phyloP scores from a whole-genome alignment of 2,888 invertebrate genomes.

The Ectemnius continuus region DNA sequence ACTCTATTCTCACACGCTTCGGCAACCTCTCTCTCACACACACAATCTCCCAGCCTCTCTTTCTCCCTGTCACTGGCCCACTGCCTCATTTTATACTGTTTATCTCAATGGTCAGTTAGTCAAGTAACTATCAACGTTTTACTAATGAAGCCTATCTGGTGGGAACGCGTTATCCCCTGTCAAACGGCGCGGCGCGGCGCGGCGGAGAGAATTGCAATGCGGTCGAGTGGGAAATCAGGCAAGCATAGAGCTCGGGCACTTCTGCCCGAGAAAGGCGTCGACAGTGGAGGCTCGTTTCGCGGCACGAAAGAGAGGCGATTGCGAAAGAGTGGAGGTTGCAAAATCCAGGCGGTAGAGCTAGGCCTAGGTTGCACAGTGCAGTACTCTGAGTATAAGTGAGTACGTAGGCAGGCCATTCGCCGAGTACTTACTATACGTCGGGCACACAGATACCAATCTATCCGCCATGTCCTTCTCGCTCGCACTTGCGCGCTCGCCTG shows the following conservation, averaged over 20 bases:
- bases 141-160: too few species aligned
- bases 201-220: too few species aligned
- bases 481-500: too few species aligned
- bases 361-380: slow-evolving; percentile 42
- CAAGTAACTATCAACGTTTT: too few species aligned
- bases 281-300: slow-evolving; percentile 17
- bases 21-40: slow-evolving; percentile 7
- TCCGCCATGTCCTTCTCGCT: background rate
- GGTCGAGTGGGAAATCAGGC: too few species aligned
- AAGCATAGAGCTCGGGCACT: slow-evolving; percentile 12
- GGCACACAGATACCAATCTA: slow-evolving; percentile 42
- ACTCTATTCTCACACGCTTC: background rate
- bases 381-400: background rate
- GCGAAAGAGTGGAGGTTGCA: slow-evolving; percentile 58
- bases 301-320: slow-evolving; percentile 54
- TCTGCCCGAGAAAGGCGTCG: slow-evolving; percentile 24
- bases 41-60: too few species aligned
- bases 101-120: too few species aligned
- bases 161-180: too few species aligned
- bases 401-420: slow-evolving; percentile 1
- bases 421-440: slow-evolving; percentile 23
- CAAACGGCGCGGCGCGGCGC: too few species aligned
- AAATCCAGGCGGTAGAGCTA: slow-evolving; percentile 29
- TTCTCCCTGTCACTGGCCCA: background rate
- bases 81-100: background rate